A percentile compares a stretch with the other conserved stretches of the same genome.
Conservation (phyloP, 1,140 invertebrate genomes). For the Acromyrmex echinatior region DNA sequence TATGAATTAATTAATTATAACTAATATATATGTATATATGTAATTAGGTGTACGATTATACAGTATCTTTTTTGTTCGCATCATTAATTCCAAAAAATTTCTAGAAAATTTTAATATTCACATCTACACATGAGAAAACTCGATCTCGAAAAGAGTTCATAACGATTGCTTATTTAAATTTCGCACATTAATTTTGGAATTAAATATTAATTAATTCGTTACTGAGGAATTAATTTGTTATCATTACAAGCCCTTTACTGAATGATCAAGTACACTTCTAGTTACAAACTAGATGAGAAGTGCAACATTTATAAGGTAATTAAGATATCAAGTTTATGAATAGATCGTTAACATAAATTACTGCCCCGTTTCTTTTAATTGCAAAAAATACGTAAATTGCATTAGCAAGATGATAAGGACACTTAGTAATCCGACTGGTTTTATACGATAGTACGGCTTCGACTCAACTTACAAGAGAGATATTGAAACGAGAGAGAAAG, state of each 20-base stretch:
- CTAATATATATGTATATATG: too few relatives aligned
- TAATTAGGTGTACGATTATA: not conserved
- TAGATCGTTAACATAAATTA: conserved; percentile 23
- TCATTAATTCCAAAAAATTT: not conserved
- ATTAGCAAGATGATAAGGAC: conserved; percentile 33
- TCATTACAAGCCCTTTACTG: not conserved
- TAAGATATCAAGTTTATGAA: conserved; percentile 18
- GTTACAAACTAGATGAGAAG: not conserved
- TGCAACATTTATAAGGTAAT: conserved; percentile 23
- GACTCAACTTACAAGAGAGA: conserved; percentile 58
- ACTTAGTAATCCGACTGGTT: conserved; percentile 41
- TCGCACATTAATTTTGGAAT: not conserved
- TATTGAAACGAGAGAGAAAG: conserved; percentile 67
- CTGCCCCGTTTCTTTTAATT: conserved; percentile 18
- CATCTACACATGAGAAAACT: not conserved
- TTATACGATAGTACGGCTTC: not conserved
- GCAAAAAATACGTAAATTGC: conserved; percentile 35
- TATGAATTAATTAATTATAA: too few relatives aligned
- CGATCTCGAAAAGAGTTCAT: not conserved
- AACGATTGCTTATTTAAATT: not conserved
- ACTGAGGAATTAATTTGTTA: not conserved
- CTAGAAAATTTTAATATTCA: not conserved
- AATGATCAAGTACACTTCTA: not conserved
- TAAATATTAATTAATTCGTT: not conserved
- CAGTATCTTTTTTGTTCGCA: not conserved